Evolutionary conservation across 2,113 vertebrate species (phyloP), one percentile per base, ranked within the genome.

Genomic region (Eublepharis macularius): DNA sequence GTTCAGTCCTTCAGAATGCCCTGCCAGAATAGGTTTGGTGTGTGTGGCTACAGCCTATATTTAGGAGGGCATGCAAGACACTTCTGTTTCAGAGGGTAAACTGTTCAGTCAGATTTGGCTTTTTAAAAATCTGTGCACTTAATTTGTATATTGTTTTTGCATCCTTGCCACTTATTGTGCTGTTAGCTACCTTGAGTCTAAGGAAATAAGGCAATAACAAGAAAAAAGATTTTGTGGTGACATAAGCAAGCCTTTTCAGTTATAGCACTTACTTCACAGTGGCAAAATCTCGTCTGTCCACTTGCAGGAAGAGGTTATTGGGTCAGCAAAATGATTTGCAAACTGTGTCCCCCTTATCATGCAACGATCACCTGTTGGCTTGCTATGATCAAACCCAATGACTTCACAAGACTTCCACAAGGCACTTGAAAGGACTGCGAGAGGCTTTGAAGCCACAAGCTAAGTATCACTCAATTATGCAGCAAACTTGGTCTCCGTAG

Each of bases 311-410:
- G 24, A 73, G 43, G 21, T 9, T 68, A 9, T 12, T 9, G 47
- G 9, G 41, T 80, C 66, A 69, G 32, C 73, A 68, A 41, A 84
- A 36, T 41, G 17, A 2, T 29, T 75, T 21, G 10, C 9, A 0
- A 14, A 12, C 72, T 82, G n/a, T 13, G 19, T 29, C 21, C 54
- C 21, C 17, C 49, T 51, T 69, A 41, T 34, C 29, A 49, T 51
- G 3, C n/a, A 1, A 10, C 1, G 0, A 70, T 63, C 14, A 26
- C 39, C 0, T 0, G 0, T 6, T 32, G 83, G 21, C 2, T 45
- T 90, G 16, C 65, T 74, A 19, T n/a, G 21, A 39, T 66, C 41
- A 83, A 29, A 65, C 32, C 2, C 34, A 26, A 3, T 76, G 45
- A 1, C 5, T 86, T 87, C 32, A 72, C 9, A 11, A 24, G 81